phyloP scores from a whole-genome alignment of 2,888 invertebrate species.

The Lamellibrachia columna region DNA sequence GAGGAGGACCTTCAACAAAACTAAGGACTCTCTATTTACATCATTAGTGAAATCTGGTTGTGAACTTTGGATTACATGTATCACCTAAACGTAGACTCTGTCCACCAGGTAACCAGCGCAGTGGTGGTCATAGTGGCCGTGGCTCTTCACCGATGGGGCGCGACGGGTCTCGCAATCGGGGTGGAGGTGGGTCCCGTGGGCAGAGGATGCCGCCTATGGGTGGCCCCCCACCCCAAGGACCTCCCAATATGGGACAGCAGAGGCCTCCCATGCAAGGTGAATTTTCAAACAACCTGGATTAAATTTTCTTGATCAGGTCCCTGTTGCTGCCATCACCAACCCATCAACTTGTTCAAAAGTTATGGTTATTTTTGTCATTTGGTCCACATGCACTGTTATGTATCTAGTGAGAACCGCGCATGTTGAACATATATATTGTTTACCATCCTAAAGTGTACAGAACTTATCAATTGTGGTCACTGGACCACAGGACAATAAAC shows the following conservation, averaged over 20 bases:
- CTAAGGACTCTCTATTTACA: too few species aligned
- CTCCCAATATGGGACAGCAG: constrained; percentile 25
- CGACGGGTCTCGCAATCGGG: background rate
- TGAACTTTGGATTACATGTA: background rate
- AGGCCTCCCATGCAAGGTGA: constrained; percentile 52
- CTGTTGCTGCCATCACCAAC: background rate
- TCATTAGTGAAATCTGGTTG: background rate
- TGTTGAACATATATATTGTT: too few species aligned
- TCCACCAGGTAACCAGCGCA: background rate
- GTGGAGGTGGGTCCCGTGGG: background rate
- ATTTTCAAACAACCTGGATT: background rate
- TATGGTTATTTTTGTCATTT: background rate
- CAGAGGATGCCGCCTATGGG: constrained; percentile 24
- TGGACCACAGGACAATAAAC: background rate
- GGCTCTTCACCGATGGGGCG: background rate
- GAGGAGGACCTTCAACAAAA: too few species aligned
- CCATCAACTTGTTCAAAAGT: background rate
- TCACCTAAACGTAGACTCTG: background rate
- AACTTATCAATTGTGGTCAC: background rate
- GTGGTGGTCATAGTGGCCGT: background rate
- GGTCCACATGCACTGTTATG: background rate
- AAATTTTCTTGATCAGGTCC: background rate
- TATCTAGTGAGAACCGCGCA: too few species aligned
- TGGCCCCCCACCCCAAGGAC: constrained; percentile 23
- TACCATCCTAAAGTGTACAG: background rate